A percentile compares a stretch with the other conserved stretches of the same genome.
Evolutionary conservation across 2,797 vertebrate species (phyloP).

Genomic region (Sciaenops ocellatus): DNA sequence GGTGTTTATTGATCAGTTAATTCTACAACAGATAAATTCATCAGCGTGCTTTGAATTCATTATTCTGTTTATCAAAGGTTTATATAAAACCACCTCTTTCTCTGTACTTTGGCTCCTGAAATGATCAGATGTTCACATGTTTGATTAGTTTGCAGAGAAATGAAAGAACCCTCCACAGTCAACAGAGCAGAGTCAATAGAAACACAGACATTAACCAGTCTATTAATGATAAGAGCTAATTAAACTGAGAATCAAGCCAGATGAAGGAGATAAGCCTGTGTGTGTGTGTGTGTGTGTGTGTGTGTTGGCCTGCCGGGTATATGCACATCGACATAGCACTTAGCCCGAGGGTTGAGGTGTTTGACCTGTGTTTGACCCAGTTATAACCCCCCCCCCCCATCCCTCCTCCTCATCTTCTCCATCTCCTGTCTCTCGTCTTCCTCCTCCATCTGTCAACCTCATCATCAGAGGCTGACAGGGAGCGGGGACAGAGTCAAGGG

Average conservation of each 20-base stretch:
- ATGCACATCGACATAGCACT: constrained; percentile 66
- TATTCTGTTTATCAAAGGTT: too few relatives aligned
- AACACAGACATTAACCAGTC: constrained; percentile 15
- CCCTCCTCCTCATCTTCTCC: background rate
- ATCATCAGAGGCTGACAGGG: constrained; percentile 31
- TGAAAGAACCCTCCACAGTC: background rate
- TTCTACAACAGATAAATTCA: background rate
- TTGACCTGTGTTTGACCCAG: constrained; percentile 86
- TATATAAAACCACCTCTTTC: background rate
- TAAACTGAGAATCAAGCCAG: constrained; percentile 22
- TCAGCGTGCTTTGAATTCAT: background rate
- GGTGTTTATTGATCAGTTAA: background rate
- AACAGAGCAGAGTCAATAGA: constrained; percentile 17
- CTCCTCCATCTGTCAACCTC: constrained; percentile 30
- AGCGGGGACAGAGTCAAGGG: constrained; percentile 13
- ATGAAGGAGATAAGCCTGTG: constrained; percentile 73
- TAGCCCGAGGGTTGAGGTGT: constrained; percentile 80
- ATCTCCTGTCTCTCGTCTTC: background rate
- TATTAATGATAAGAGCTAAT: constrained; percentile 51
- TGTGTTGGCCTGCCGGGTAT: constrained; percentile 48
- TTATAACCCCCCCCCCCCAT: background rate
- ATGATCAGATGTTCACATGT: background rate
- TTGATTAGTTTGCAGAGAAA: background rate
- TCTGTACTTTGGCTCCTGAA: background rate
- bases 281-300: constrained; percentile 25